phyloP scores from a whole-genome alignment of 2,113 vertebrate genomes.

The Heptranchias perlo region DNA sequence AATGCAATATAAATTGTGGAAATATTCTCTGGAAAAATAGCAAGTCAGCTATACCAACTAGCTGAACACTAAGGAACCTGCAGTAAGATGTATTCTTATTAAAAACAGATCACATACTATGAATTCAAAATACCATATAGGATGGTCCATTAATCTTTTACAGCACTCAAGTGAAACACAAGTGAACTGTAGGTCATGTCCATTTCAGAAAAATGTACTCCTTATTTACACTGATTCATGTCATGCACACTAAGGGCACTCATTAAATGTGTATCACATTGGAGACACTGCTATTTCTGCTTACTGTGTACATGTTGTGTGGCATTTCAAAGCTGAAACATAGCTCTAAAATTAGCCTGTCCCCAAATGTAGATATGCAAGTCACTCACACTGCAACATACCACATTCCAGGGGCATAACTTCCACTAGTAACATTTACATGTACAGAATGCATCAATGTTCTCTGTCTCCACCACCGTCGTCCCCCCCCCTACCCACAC shows the following conservation, averaged over 20 bases:
- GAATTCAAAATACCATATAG: background rate
- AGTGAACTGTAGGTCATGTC: background rate
- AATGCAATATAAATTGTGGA: background rate
- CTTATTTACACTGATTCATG: background rate
- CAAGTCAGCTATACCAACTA: background rate
- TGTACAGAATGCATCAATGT: background rate
- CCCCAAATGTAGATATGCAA: slow-evolving; percentile 33
- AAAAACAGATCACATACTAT: background rate
- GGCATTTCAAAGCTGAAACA: slow-evolving; percentile 23
- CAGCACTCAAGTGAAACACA: background rate
- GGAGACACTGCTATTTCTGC: slow-evolving; percentile 25
- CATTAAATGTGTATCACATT: background rate
- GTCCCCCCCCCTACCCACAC: no score
- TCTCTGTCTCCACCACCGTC: background rate
- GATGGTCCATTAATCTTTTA: background rate
- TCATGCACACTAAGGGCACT: background rate
- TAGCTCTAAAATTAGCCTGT: slow-evolving; percentile 2
- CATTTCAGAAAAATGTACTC: slow-evolving; percentile 2
- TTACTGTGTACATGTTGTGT: background rate
- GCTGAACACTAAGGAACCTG: background rate
- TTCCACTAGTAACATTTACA: background rate
- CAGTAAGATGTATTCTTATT: background rate
- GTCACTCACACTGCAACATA: background rate
- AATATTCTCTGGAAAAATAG: background rate
- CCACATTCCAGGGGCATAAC: background rate